phyloP scores from a whole-genome alignment of 2,113 vertebrate genomes.

The Epinephelus moara region DNA sequence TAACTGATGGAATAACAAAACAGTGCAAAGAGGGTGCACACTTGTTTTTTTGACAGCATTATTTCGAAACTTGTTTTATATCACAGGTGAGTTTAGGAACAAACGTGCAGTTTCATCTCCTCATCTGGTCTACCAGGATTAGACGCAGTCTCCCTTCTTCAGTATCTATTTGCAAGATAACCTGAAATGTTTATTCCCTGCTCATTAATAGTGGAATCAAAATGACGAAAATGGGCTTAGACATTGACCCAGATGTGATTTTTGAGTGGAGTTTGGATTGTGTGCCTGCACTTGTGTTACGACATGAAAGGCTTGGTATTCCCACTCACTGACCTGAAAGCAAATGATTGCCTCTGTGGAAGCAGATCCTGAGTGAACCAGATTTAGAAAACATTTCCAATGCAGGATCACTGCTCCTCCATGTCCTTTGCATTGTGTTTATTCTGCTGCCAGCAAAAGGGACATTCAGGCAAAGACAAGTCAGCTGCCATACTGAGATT shows the following conservation, averaged over 20 bases:
- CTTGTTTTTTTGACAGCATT: not conserved
- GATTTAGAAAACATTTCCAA: constrained; percentile 45
- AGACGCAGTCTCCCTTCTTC: not conserved
- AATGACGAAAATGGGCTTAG: constrained; percentile 28
- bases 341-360: constrained; percentile 55
- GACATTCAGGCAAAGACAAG: constrained; percentile 41
- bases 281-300: constrained; percentile 31
- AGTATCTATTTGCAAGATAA: constrained; percentile 23
- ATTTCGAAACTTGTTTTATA: constrained; percentile 13
- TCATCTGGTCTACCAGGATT: not conserved
- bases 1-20: not conserved
- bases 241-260: constrained; percentile 57
- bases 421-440: constrained; percentile 26
- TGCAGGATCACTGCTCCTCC: constrained; percentile 8
- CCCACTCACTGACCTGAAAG: constrained; percentile 77
- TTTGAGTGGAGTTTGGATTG: constrained; percentile 32
- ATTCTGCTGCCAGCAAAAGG: constrained; percentile 20
- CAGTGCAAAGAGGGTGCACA: not conserved
- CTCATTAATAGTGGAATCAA: constrained; percentile 55
- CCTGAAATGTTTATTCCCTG: constrained; percentile 17
- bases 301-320: constrained; percentile 54
- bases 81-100: not conserved
- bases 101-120: not conserved
- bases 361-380: constrained; percentile 46
- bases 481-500: constrained; percentile 34